phyloP scores from a whole-genome alignment of 1,140 invertebrate genomes.

The Muscidifurax raptorellus region DNA sequence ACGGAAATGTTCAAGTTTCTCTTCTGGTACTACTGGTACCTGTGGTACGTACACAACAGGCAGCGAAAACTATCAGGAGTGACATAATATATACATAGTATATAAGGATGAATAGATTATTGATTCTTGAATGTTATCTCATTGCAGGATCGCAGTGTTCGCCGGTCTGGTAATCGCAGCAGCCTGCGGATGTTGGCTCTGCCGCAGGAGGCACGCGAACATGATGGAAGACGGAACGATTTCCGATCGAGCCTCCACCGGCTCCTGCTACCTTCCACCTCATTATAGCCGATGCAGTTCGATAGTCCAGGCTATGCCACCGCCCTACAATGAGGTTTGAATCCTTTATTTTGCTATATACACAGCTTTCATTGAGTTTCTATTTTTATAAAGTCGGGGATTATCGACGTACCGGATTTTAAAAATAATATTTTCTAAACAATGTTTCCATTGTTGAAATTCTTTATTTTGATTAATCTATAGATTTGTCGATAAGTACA shows the following conservation, averaged over 20 bases:
- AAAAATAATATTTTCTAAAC: too few species aligned
- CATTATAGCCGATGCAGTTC: constrained; percentile 87
- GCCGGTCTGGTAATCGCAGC: constrained; percentile 77
- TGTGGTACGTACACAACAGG: constrained; percentile 64
- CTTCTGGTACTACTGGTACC: constrained; percentile 73
- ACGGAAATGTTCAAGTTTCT: constrained; percentile 72
- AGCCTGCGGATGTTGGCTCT: constrained; percentile 81
- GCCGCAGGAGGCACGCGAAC: constrained; percentile 75
- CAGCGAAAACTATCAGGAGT: too few species aligned
- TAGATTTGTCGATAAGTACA: too few species aligned
- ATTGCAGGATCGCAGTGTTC: constrained; percentile 78
- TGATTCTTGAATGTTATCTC: neutral
- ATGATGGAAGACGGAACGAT: constrained; percentile 73
- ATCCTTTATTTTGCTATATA: constrained; percentile 15
- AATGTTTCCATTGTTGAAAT: too few species aligned
- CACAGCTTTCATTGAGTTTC: neutral
- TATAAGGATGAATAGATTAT: too few species aligned
- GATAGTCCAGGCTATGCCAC: constrained; percentile 84
- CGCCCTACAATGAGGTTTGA: constrained; percentile 87
- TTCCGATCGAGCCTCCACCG: constrained; percentile 84
- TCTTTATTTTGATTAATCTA: too few species aligned
- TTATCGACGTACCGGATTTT: too few species aligned
- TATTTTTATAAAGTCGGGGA: too few species aligned
- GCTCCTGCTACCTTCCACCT: constrained; percentile 85
- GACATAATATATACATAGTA: too few species aligned